phyloP scores from a whole-genome alignment of 2,113 vertebrate species.

The Irena cyanogastra region DNA sequence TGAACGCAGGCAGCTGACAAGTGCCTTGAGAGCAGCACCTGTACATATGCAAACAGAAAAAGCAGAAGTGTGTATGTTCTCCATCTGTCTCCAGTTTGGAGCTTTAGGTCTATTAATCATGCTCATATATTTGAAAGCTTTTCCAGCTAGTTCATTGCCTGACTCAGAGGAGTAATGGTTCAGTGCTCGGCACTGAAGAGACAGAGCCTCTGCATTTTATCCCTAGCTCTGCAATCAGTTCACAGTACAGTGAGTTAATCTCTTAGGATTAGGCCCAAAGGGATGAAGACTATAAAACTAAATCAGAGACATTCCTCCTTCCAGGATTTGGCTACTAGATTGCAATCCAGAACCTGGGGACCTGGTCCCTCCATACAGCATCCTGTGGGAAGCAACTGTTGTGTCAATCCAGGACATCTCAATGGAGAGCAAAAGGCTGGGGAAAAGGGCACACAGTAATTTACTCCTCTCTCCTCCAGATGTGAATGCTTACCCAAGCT shows the following conservation, averaged over 20 bases:
- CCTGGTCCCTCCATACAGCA: not conserved
- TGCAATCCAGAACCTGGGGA: not conserved
- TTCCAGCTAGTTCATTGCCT: not conserved
- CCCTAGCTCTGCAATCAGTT: not conserved
- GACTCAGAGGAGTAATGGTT: not conserved
- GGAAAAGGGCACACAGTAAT: not conserved
- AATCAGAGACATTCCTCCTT: not conserved
- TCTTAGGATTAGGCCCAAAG: not conserved
- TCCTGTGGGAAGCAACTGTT: not conserved
- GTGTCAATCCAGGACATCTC: not conserved
- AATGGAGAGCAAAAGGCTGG: not conserved
- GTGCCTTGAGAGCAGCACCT: not conserved
- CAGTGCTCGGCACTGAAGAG: not conserved
- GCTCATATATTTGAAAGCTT: not conserved
- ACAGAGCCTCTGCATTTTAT: not conserved
- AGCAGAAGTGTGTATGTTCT: not conserved
- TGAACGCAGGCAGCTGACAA: not conserved
- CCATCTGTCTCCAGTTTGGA: not conserved
- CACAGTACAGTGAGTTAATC: not conserved
- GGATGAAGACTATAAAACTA: not conserved
- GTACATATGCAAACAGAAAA: not conserved
- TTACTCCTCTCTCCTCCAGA: not conserved
- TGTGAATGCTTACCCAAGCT: not conserved
- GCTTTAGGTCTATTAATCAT: conserved; percentile 24
- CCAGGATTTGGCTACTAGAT: not conserved